Percentiles rank a stretch among this genome's conserved stretches.
phyloP scores from a whole-genome alignment of 2,113 vertebrate genomes.

The Speoplatyrhinus poulsoni region DNA sequence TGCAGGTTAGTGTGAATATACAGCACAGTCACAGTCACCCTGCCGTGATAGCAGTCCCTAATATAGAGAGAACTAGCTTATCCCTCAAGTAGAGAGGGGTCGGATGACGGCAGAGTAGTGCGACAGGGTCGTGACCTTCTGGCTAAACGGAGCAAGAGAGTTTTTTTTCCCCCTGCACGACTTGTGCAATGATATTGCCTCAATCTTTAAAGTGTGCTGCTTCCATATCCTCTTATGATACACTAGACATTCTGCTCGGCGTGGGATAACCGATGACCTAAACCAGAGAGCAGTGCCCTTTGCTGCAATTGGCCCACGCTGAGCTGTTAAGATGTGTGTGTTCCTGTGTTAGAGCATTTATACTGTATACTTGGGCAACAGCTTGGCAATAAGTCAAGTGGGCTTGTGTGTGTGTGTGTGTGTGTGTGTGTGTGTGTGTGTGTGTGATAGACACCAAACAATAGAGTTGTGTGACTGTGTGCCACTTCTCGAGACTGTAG shows the following conservation, averaged over 20 bases:
- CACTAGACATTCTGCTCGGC: constrained; percentile 52
- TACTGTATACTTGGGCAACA: neutral
- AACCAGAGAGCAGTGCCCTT: constrained; percentile 41
- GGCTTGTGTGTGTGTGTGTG: constrained; percentile 5
- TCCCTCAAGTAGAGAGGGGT: too few relatives aligned
- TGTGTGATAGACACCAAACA: neutral
- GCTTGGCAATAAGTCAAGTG: neutral
- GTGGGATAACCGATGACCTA: constrained; percentile 55
- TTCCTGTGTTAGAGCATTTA: constrained; percentile 25
- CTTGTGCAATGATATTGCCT: constrained; percentile 38
- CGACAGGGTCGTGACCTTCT: neutral
- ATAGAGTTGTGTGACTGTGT: constrained; percentile 42
- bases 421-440: neutral
- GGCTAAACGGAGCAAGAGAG: constrained; percentile 17
- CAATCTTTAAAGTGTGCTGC: constrained; percentile 46
- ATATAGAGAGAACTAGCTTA: too few relatives aligned
- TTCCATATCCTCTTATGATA: constrained; percentile 55
- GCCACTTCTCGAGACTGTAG: constrained; percentile 44
- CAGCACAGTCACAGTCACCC: too few relatives aligned
- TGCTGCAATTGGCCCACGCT: constrained; percentile 50
- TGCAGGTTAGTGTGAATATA: too few relatives aligned
- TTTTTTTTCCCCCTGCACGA: constrained; percentile 13
- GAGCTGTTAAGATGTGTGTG: constrained; percentile 34
- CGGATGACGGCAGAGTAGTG: too few relatives aligned
- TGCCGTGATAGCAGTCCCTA: too few relatives aligned